Evolutionary conservation across 2,888 invertebrate species (phyloP).

Genomic region (Luperina testacea): DNA sequence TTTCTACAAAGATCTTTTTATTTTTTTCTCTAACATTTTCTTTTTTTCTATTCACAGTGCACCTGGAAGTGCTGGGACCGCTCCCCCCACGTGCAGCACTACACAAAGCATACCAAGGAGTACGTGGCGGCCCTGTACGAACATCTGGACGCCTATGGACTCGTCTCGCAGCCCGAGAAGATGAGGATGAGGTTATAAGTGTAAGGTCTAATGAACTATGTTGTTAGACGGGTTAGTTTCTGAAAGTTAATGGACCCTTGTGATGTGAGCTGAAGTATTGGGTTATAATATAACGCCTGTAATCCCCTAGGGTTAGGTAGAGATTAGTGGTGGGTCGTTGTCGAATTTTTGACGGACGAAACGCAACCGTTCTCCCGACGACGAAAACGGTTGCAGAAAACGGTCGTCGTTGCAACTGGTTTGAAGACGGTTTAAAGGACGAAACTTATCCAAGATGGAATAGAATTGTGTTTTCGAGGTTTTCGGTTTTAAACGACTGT

Average conservation of each 20-base stretch:
- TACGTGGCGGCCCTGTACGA: conserved; percentile 91
- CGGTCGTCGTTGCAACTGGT: no score
- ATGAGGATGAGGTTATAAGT: conserved; percentile 79
- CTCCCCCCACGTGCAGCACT: conserved; percentile 94
- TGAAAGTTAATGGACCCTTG: neutral
- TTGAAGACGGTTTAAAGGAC: no score
- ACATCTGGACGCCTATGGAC: conserved; percentile 90
- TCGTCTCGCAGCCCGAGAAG: conserved; percentile 83
- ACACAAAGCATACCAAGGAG: conserved; percentile 91
- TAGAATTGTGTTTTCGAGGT: no score
- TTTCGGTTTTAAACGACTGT: no score
- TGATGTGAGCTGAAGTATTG: neutral
- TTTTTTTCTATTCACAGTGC: conserved; percentile 83
- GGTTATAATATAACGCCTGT: neutral
- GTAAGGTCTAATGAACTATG: neutral
- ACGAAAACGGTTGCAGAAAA: no score
- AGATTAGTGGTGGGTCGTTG: neutral
- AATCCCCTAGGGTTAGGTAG: neutral
- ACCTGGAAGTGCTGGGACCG: conserved; percentile 94
- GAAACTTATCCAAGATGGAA: no score
- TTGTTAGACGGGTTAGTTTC: conserved; percentile 12
- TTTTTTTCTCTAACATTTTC: neutral
- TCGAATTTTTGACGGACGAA: no score
- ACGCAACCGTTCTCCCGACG: no score
- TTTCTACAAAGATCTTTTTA: neutral